Evolutionary conservation across 2,113 vertebrate species (phyloP).

Genomic region (Oncorhynchus clarkii): DNA sequence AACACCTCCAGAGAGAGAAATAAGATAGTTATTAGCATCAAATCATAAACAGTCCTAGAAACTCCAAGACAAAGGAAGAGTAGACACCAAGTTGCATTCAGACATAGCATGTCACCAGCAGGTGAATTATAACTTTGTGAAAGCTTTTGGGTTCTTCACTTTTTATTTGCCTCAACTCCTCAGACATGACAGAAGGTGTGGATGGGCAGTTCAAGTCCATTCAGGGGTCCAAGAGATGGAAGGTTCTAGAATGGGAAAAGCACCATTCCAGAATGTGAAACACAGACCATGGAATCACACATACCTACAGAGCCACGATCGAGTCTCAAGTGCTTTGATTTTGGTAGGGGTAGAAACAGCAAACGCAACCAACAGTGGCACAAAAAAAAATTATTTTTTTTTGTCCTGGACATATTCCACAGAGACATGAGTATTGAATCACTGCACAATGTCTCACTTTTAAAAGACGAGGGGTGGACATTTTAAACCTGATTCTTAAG

Average conservation of each 20-base stretch:
- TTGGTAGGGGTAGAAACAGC: conserved; percentile 38
- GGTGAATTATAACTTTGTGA: conserved; percentile 40
- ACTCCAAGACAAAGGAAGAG: conserved; percentile 52
- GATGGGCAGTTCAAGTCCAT: conserved; percentile 36
- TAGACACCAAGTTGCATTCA: conserved; percentile 67
- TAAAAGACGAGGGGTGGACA: conserved; percentile 66
- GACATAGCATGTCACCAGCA: conserved; percentile 59
- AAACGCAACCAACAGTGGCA: conserved; percentile 47
- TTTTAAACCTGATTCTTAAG: conserved; percentile 63
- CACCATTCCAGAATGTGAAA: conserved; percentile 38
- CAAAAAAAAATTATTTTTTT: conserved; percentile 15
- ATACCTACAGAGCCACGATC: conserved; percentile 38
- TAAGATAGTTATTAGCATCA: conserved; percentile 56
- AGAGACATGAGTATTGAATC: conserved; percentile 47
- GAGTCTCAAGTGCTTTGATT: conserved; percentile 47
- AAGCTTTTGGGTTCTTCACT: conserved; percentile 36
- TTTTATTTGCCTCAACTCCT: conserved; percentile 36
- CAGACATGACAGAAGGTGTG: conserved; percentile 26
- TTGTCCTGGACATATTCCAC: conserved; percentile 26
- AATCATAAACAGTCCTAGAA: conserved; percentile 61
- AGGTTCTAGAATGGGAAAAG: not conserved
- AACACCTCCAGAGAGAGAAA: conserved; percentile 54
- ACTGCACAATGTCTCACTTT: conserved; percentile 54
- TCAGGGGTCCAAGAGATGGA: conserved; percentile 33
- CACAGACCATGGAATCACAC: conserved; percentile 21